Evolutionary conservation across 1,140 invertebrate genomes (phyloP), one percentile per base, ranked within the genome.

Genomic region (Cydia pomonella): DNA sequence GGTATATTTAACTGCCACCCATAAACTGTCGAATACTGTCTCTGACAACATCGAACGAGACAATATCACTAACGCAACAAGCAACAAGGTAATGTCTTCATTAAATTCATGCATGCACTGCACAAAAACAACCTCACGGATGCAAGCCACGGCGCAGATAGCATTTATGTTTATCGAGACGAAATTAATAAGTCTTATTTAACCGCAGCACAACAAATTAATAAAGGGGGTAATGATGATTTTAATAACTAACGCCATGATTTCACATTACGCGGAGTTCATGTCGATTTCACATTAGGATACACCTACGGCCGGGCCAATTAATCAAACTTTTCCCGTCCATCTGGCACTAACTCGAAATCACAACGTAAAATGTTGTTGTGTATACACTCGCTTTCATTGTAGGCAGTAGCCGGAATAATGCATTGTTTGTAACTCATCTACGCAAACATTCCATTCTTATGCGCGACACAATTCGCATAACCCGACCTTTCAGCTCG

Each of bases 1-100:
- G 87, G 89, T 93, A 92, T 92, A 93, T 93, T 92, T 93, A 93
- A 93, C 89, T 89, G 84, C 86, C 86, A 86, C 86, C 89, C 90
- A 93, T 93, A 93, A 93, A 92, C 87, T 89, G 87, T 87, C 84
- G 84, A 87, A 90, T 86, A 86, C 81, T 85, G 84, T 86, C 82
- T 82, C 76, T 80, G 75, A 84, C 76, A 80, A 81, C 76, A 63
- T 71, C 41, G 72, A 18, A 53, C 41, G 72, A 21, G 13, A 75
- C 74, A 44, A 47, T 29, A 33, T 50, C 16, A 13, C 72, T 53
- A 53, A 44, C 13, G 16, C 29, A 76, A 76, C 76, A 73, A 76
- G 16, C 29, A 76, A 76, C 76, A 73, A 76, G 69, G 78, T 78
- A 77, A 75, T 71, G 79, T 47, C 73, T 73, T 76, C 75, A 76